Evolutionary conservation across 2,113 vertebrate genomes (phyloP).

Genomic region (Oncorhynchus mykiss): DNA sequence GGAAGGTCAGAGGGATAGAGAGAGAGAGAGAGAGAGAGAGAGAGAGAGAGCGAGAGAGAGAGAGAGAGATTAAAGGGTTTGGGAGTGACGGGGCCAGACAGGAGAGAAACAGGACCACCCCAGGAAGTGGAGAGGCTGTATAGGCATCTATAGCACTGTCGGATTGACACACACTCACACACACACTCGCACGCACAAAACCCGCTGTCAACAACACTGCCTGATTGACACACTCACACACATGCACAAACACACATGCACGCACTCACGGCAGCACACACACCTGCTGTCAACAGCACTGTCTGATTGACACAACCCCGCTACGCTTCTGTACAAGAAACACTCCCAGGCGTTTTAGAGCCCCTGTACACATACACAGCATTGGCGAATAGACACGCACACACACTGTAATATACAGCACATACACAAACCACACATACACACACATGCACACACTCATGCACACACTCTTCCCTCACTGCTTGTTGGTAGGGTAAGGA

Average conservation of each 20-base stretch:
- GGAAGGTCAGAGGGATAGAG: not conserved
- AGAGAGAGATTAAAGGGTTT: slow-evolving; percentile 58
- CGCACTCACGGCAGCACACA: slow-evolving; percentile 4
- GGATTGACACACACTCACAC: slow-evolving; percentile 55
- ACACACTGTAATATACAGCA: too few species aligned
- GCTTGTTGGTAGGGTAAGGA: slow-evolving; percentile 4
- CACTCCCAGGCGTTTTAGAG: too few species aligned
- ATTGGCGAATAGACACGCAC: too few species aligned
- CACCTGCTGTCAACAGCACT: too few species aligned
- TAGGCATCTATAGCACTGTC: slow-evolving; percentile 34
- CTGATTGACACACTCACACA: slow-evolving; percentile 11
- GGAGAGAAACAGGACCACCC: slow-evolving; percentile 60
- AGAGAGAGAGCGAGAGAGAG: not conserved
- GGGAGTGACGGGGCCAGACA: slow-evolving; percentile 59
- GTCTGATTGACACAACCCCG: too few species aligned
- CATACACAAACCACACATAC: not conserved
- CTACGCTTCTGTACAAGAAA: too few species aligned
- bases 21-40: not conserved
- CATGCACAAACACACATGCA: slow-evolving; percentile 29
- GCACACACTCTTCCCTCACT: not conserved
- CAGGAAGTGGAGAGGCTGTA: slow-evolving; percentile 57
- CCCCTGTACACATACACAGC: too few species aligned
- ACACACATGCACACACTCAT: not conserved
- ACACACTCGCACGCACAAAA: slow-evolving; percentile 15
- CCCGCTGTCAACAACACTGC: too few species aligned